phyloP scores from a whole-genome alignment of 2,888 invertebrate species.

The Yponomeuta cagnagella region DNA sequence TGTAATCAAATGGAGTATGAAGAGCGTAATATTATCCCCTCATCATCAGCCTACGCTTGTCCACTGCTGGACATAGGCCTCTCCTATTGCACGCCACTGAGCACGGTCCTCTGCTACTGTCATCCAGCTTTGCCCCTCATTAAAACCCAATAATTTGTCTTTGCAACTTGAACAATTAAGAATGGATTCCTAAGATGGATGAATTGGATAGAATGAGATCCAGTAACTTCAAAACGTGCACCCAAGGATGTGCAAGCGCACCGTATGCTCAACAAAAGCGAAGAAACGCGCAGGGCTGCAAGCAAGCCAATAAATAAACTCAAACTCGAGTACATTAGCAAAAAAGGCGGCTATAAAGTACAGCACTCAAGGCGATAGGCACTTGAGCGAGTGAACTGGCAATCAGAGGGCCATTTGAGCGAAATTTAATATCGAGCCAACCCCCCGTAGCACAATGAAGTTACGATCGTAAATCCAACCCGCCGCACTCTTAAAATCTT shows the following conservation, averaged over 20 bases:
- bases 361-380: constrained; percentile 24
- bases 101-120: too few relatives aligned
- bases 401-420: constrained; percentile 49
- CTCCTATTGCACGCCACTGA: too few relatives aligned
- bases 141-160: too few relatives aligned
- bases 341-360: constrained; percentile 3
- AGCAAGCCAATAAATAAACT: background rate
- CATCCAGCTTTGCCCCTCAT: too few relatives aligned
- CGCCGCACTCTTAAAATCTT: constrained; percentile 20
- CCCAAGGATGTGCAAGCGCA: background rate
- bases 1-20: too few relatives aligned
- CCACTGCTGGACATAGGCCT: too few relatives aligned
- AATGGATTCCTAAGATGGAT: too few relatives aligned
- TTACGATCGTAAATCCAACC: constrained; percentile 32
- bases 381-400: constrained; percentile 27
- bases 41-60: too few relatives aligned
- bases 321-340: background rate
- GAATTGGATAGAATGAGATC: too few relatives aligned
- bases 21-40: too few relatives aligned
- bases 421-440: constrained; percentile 42
- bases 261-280: background rate
- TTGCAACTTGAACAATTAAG: too few relatives aligned
- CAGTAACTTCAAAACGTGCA: background rate
- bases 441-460: constrained; percentile 23
- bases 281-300: background rate